phyloP scores from a whole-genome alignment of 2,113 vertebrate species.

The Xiphophorus maculatus region DNA sequence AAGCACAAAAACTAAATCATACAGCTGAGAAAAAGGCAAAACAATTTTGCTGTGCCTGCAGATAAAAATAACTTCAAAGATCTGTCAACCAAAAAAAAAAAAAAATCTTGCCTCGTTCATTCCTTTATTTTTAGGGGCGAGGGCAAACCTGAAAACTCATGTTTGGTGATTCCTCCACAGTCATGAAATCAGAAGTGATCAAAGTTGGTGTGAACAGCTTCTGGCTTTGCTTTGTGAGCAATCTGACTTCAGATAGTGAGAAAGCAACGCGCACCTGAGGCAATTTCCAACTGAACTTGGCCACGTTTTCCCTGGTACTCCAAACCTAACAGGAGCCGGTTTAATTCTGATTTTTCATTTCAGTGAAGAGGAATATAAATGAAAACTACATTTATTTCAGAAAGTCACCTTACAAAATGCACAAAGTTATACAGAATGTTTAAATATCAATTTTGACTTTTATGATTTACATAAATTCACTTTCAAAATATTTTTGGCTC shows the following conservation, averaged over 20 bases:
- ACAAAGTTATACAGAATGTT: no score
- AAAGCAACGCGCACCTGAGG: slow-evolving; percentile 20
- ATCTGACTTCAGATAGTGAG: slow-evolving; percentile 37
- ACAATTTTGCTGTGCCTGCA: slow-evolving; percentile 59
- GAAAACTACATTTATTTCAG: no score
- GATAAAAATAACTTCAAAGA: slow-evolving; percentile 76
- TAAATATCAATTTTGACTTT: no score
- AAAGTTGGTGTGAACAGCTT: slow-evolving; percentile 55
- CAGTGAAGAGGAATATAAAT: no score
- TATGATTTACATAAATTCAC: no score
- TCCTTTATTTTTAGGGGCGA: slow-evolving; percentile 44
- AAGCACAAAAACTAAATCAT: slow-evolving; percentile 61
- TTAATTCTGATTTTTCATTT: slow-evolving; percentile 47
- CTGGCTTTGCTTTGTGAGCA: slow-evolving; percentile 49
- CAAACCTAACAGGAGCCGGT: slow-evolving; percentile 18
- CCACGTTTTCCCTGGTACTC: slow-evolving; percentile 23
- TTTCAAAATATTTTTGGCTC: no score
- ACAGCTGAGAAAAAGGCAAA: slow-evolving; percentile 52
- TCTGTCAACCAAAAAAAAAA: slow-evolving; percentile 49
- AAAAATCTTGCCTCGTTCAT: slow-evolving; percentile 13
- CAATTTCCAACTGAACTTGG: slow-evolving; percentile 24
- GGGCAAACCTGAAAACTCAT: slow-evolving; percentile 33
- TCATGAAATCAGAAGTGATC: slow-evolving; percentile 55
- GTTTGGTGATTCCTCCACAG: slow-evolving; percentile 42
- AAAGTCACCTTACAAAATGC: no score